These are phyloP conservation scores for Gavialis gangeticus DNA, from an alignment of 2,113 vertebrate species.

Conservation along the genomic window DNA sequence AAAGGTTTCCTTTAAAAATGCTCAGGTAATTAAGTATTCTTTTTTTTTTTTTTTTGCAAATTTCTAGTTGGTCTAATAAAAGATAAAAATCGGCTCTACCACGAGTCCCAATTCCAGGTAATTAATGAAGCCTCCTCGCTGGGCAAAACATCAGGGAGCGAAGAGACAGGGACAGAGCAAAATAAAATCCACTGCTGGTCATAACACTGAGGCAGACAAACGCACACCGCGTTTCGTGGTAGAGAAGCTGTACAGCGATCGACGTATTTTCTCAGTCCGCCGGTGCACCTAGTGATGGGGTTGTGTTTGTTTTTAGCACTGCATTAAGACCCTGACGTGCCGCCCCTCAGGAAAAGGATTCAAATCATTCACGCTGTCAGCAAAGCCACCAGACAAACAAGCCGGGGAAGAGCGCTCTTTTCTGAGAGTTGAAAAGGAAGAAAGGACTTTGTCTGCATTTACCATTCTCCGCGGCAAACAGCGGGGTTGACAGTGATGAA, in stretches of 20 bases:
- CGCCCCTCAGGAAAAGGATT: not conserved
- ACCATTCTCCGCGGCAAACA: not conserved
- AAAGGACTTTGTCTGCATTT: conserved; percentile 31
- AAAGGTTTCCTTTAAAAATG: not conserved
- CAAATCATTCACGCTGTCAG: not conserved
- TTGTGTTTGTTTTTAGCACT: not conserved
- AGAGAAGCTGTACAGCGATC: not conserved
- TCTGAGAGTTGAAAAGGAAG: conserved; percentile 29
- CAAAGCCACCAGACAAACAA: conserved; percentile 24
- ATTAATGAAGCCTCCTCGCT: not conserved
- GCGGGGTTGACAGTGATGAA: conserved; percentile 73
- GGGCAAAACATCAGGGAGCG: not conserved
- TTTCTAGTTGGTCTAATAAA: no score
- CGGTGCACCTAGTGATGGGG: accelerated
- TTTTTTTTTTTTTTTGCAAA: no score
- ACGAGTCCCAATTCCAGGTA: not conserved
- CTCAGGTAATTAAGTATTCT: no score
- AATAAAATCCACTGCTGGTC: not conserved
- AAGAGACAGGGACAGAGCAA: not conserved
- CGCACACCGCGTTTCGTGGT: not conserved
- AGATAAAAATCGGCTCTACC: no score
- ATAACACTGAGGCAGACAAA: not conserved
- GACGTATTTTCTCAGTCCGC: not conserved
- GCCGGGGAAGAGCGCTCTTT: not conserved
- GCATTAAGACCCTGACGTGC: not conserved